A percentile compares a stretch with the other conserved stretches of the same genome.
Evolutionary conservation across 2,113 vertebrate species (phyloP).

Genomic region (Fulmarus glacialis): DNA sequence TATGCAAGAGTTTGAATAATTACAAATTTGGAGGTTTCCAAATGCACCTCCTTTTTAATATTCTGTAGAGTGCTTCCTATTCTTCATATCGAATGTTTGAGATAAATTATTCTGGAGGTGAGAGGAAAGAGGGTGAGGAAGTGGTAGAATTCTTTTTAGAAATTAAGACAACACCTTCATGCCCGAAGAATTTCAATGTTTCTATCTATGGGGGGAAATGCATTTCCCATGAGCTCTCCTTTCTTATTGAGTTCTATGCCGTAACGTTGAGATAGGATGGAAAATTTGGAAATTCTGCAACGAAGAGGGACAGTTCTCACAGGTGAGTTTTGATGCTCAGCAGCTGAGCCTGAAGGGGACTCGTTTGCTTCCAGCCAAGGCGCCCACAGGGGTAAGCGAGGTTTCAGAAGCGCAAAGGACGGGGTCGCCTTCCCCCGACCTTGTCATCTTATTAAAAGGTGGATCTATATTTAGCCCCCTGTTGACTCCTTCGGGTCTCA

Average conservation of each 20-base stretch:
- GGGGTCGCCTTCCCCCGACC: neutral
- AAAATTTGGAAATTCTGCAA: neutral
- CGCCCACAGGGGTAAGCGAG: neutral
- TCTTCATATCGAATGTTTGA: neutral
- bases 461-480: neutral
- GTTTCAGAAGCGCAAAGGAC: neutral
- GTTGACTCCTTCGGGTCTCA: neutral
- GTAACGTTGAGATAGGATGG: neutral
- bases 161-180: neutral
- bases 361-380: neutral
- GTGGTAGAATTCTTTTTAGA: neutral
- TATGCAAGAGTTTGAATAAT: neutral
- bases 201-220: accelerated
- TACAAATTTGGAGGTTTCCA: neutral
- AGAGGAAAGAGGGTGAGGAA: neutral
- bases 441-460: neutral
- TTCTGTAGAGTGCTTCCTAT: neutral
- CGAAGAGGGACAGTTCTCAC: neutral
- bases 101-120: neutral
- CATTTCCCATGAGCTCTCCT: neutral
- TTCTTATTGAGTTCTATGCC: accelerated
- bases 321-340: neutral
- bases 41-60: neutral
- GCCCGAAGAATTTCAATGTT: neutral
- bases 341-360: neutral